These are phyloP conservation scores for Troides aeacus DNA, from an alignment of 2,888 invertebrate genomes.

Conservation along the genomic window DNA sequence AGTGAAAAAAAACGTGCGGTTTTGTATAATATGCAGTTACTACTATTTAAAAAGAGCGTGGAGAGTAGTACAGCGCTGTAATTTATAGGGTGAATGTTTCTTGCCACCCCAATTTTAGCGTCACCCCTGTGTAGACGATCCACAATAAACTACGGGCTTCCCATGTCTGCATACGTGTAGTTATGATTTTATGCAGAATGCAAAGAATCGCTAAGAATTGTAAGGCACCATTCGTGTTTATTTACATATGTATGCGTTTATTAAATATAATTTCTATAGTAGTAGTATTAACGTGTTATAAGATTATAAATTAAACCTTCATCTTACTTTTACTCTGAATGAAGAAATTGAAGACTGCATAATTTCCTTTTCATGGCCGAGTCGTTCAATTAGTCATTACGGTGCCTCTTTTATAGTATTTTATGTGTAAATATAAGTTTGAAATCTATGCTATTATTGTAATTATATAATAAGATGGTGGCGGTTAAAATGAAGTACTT, in stretches of 20 bases:
- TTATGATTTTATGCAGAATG: neutral
- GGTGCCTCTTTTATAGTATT: no score
- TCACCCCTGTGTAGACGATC: slow-evolving; percentile 25
- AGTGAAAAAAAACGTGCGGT: neutral
- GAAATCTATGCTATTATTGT: no score
- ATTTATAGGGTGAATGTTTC: slow-evolving; percentile 17
- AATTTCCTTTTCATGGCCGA: no score
- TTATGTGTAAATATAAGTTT: no score
- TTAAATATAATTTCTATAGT: no score
- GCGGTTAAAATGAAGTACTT: no score
- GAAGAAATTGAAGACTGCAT: no score
- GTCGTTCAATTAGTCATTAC: no score
- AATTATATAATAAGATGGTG: no score
- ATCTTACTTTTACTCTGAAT: no score
- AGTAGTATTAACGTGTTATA: no score
- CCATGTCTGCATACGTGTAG: neutral
- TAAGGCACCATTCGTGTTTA: neutral
- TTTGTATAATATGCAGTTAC: neutral
- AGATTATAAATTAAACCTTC: no score
- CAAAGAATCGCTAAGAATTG: neutral
- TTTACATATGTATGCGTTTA: neutral
- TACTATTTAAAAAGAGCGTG: slow-evolving; percentile 6
- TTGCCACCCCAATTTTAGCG: slow-evolving; percentile 28
- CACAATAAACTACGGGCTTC: slow-evolving; percentile 13
- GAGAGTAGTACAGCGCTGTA: slow-evolving; percentile 16